A percentile compares a stretch with the other conserved stretches of the same genome.
These are phyloP conservation scores for Bryconaethiops microstoma DNA, from an alignment of 2,797 vertebrate species.

Conservation along the genomic window DNA sequence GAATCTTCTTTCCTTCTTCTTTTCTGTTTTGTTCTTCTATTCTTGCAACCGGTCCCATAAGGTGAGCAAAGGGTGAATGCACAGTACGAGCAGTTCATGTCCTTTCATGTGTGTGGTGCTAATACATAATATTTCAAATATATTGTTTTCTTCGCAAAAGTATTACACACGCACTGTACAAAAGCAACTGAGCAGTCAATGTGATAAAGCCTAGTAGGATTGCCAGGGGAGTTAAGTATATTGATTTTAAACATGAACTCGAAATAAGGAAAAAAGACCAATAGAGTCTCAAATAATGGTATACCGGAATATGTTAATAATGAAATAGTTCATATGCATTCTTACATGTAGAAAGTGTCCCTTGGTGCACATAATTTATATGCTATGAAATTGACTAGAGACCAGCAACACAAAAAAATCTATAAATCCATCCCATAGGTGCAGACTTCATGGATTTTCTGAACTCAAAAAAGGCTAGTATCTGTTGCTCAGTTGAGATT, in stretches of 20 bases:
- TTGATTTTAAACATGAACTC: constrained; percentile 38
- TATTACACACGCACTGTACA: background rate
- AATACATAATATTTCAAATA: background rate
- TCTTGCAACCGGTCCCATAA: too few species aligned
- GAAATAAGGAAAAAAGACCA: too few species aligned
- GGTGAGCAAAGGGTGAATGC: too few species aligned
- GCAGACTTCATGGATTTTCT: background rate
- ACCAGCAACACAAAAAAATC: background rate
- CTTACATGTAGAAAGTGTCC: background rate
- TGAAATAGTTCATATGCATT: background rate
- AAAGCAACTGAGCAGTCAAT: constrained; percentile 26
- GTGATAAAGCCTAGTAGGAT: constrained; percentile 34
- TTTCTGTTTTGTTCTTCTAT: too few species aligned
- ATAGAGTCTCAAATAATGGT: too few species aligned
- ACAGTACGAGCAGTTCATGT: too few species aligned
- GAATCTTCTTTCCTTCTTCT: too few species aligned
- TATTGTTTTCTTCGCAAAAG: background rate
- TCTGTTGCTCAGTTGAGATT: background rate
- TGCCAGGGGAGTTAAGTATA: constrained; percentile 32
- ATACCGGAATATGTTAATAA: too few species aligned
- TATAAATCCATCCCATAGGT: background rate
- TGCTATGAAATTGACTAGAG: background rate
- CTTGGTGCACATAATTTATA: background rate
- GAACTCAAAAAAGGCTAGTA: background rate
- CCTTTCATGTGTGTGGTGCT: too few species aligned